A percentile compares a stretch with the other conserved stretches of the same genome.
These are phyloP conservation scores for Mythimna ferrago DNA, from an alignment of 2,888 invertebrate genomes.

Conservation along the genomic window DNA sequence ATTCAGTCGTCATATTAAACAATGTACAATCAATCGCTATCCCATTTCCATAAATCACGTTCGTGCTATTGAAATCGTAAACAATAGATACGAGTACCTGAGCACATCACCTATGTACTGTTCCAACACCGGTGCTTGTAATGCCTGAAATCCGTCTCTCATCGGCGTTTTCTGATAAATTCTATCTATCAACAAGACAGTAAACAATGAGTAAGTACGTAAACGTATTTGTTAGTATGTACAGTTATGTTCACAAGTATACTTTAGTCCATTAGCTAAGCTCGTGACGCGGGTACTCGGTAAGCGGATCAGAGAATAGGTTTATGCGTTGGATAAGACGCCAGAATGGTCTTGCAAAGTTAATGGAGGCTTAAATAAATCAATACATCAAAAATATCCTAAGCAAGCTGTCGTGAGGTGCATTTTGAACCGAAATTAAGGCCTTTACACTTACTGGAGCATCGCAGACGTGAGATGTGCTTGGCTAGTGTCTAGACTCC, in stretches of 20 bases:
- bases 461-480: slow-evolving; percentile 51
- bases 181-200: slow-evolving; percentile 22
- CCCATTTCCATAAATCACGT: slow-evolving; percentile 60
- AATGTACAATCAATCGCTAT: slow-evolving; percentile 59
- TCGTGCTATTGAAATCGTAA: slow-evolving; percentile 49
- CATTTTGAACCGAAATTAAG: slow-evolving; percentile 45
- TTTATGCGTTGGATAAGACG: slow-evolving; percentile 78
- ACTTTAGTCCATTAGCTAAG: slow-evolving; percentile 80
- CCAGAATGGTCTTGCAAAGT: slow-evolving; percentile 73
- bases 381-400: slow-evolving; percentile 55
- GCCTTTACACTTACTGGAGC: slow-evolving; percentile 14
- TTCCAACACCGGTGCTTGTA: slow-evolving; percentile 2
- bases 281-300: slow-evolving; percentile 70
- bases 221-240: slow-evolving; percentile 50
- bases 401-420: slow-evolving; percentile 10
- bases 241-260: slow-evolving; percentile 65
- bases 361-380: slow-evolving; percentile 70
- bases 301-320: slow-evolving; percentile 81
- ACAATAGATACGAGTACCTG: slow-evolving; percentile 45
- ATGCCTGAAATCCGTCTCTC: slow-evolving; percentile 9
- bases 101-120: slow-evolving; percentile 20
- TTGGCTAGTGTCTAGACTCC: slow-evolving; percentile 62
- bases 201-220: slow-evolving; percentile 34
- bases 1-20: slow-evolving; percentile 40
- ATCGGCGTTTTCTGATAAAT: slow-evolving; percentile 12